Percentiles rank a stretch among this genome's conserved stretches.
These are phyloP conservation scores for Hemistola chrysoprasaria DNA, from an alignment of 2,888 invertebrate genomes.

Conservation along the genomic window DNA sequence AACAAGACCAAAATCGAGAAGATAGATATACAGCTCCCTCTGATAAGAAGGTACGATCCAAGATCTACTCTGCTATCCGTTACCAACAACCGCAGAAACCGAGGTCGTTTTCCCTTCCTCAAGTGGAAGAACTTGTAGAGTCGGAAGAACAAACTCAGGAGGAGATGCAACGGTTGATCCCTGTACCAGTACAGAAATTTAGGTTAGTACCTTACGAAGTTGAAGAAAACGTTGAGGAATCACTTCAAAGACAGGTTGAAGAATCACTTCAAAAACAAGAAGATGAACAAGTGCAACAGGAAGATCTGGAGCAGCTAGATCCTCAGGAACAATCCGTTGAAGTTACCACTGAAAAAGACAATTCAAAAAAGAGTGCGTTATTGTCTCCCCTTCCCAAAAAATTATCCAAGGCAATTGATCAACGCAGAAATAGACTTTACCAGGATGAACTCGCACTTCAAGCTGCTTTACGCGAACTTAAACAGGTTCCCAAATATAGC, in stretches of 20 bases:
- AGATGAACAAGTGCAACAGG: conserved; percentile 11
- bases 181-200: conserved; percentile 14
- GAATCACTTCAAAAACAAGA: conserved; percentile 12
- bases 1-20: conserved; percentile 9
- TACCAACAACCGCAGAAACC: conserved; percentile 29
- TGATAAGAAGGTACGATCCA: conserved; percentile 26
- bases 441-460: conserved; percentile 33
- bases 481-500: conserved; percentile 52
- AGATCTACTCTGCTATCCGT: conserved; percentile 27
- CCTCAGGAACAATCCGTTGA: conserved; percentile 9
- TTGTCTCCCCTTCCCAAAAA: conserved; percentile 33
- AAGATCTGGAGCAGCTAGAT: conserved; percentile 4
- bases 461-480: conserved; percentile 34
- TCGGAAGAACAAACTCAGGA: conserved; percentile 11
- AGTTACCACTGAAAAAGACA: conserved; percentile 15
- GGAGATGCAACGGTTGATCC: conserved; percentile 8
- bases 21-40: conserved; percentile 28
- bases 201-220: conserved; percentile 27
- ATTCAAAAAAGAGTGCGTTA: conserved; percentile 24
- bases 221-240: conserved; percentile 16
- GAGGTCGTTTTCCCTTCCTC: conserved; percentile 23
- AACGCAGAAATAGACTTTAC: conserved; percentile 33
- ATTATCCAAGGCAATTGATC: conserved; percentile 28
- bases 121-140: conserved; percentile 14
- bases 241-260: conserved; percentile 19